A percentile compares a stretch with the other conserved stretches of the same genome.
These are phyloP conservation scores for Phrynocephalus vlangalii DNA, from an alignment of 2,797 vertebrate species.

Conservation along the genomic window DNA sequence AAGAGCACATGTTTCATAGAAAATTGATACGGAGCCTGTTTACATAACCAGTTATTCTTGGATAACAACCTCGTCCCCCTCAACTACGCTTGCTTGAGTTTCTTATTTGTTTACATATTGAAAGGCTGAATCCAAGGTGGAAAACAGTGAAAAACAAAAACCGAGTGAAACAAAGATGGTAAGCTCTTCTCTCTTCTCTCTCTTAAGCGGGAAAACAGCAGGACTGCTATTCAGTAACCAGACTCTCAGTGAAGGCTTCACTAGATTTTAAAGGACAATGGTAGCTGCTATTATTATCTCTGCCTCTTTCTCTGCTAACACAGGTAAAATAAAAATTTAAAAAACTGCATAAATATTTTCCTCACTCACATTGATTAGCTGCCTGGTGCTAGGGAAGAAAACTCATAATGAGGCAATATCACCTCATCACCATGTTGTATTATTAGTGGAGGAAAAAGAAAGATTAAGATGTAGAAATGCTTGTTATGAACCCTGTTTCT, in stretches of 20 bases:
- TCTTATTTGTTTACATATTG: conserved; percentile 21
- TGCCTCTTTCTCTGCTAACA: background rate
- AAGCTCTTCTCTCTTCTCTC: background rate
- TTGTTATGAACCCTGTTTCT: background rate
- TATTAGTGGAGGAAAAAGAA: background rate
- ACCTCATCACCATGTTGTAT: background rate
- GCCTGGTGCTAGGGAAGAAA: background rate
- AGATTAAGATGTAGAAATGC: background rate
- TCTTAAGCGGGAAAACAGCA: background rate
- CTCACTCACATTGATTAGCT: background rate
- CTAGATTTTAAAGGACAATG: background rate
- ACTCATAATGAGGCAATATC: background rate
- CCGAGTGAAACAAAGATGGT: background rate
- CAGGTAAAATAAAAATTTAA: background rate
- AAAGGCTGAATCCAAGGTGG: background rate
- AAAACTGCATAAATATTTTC: rapidly evolving
- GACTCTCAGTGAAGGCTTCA: background rate
- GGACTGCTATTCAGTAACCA: background rate
- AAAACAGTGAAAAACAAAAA: background rate
- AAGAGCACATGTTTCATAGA: background rate
- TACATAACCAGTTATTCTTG: conserved; percentile 13
- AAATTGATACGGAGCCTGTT: background rate
- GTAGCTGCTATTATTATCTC: background rate
- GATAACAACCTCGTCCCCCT: background rate
- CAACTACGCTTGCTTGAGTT: background rate